Percentiles rank a stretch among this genome's conserved stretches.
Evolutionary conservation across 2,797 vertebrate genomes (phyloP).

Genomic region (Sphaeramia orbicularis): DNA sequence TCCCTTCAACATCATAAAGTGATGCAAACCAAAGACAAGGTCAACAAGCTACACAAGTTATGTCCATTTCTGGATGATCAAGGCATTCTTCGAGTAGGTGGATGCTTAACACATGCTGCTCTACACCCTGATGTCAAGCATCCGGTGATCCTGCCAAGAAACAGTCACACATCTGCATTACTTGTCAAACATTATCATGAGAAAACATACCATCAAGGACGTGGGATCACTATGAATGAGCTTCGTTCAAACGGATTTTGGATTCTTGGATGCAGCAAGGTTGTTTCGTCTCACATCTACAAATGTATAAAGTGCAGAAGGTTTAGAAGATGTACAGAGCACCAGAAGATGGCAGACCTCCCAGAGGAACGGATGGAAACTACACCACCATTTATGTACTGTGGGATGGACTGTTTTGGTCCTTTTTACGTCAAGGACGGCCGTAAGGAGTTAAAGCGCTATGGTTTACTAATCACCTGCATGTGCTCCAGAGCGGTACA

Average conservation of each 20-base stretch:
- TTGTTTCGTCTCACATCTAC: constrained; percentile 29
- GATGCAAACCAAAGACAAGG: background rate
- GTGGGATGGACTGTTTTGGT: too few relatives aligned
- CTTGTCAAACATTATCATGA: constrained; percentile 27
- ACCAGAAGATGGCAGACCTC: constrained; percentile 34
- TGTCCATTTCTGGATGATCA: constrained; percentile 38
- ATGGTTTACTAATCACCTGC: too few relatives aligned
- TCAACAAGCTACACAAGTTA: constrained; percentile 26
- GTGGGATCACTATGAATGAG: constrained; percentile 25
- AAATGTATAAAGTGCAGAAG: constrained; percentile 28
- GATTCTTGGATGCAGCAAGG: constrained; percentile 31
- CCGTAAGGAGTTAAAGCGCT: constrained; percentile 10
- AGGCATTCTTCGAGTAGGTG: constrained; percentile 34
- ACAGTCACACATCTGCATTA: constrained; percentile 21
- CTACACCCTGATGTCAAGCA: constrained; percentile 42
- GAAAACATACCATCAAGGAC: constrained; percentile 23
- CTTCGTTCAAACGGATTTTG: constrained; percentile 12
- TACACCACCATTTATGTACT: too few relatives aligned
- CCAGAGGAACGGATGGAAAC: constrained; percentile 11
- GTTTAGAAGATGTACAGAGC: constrained; percentile 10
- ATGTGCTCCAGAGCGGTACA: constrained; percentile 31
- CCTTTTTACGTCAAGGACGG: constrained; percentile 20
- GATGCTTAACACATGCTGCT: constrained; percentile 12
- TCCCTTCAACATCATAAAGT: background rate
- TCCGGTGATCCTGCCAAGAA: constrained; percentile 36